Evolutionary conservation across 2,113 vertebrate genomes (phyloP).

Genomic region (Puffinus mauretanicus): DNA sequence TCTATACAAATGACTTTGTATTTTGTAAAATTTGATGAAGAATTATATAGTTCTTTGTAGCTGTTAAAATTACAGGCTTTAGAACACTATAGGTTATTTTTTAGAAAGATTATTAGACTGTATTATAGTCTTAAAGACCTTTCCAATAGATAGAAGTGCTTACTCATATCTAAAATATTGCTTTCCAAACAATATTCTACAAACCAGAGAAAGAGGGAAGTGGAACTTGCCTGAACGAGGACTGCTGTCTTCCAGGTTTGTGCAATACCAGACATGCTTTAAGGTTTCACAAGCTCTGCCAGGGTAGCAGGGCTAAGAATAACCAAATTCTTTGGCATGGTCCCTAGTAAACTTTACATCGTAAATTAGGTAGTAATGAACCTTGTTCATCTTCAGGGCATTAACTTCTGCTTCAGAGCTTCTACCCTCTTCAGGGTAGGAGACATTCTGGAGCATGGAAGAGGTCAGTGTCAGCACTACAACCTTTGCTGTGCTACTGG

Average conservation of each 20-base stretch:
- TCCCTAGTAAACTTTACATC: neutral
- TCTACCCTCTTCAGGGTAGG: neutral
- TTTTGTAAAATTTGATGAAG: neutral
- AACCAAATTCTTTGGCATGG: conserved; percentile 5
- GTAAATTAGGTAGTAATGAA: neutral
- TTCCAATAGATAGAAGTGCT: neutral
- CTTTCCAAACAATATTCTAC: neutral
- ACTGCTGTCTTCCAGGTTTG: neutral
- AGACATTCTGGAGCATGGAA: neutral
- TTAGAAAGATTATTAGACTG: neutral
- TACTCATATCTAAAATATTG: neutral
- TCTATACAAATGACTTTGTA: neutral
- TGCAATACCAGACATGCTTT: neutral
- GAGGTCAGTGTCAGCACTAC: neutral
- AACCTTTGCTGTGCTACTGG: neutral
- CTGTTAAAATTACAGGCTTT: neutral
- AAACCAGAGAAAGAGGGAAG: neutral
- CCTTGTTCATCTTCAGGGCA: neutral
- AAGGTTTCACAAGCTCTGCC: neutral
- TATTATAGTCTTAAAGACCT: neutral
- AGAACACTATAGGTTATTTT: neutral
- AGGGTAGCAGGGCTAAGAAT: conserved; percentile 15
- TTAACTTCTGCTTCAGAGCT: neutral
- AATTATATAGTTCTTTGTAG: neutral
- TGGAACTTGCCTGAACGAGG: neutral